Base-by-base conservation (phyloP, 2,113 vertebrate genomes). In the Zapornia atra region DNA sequence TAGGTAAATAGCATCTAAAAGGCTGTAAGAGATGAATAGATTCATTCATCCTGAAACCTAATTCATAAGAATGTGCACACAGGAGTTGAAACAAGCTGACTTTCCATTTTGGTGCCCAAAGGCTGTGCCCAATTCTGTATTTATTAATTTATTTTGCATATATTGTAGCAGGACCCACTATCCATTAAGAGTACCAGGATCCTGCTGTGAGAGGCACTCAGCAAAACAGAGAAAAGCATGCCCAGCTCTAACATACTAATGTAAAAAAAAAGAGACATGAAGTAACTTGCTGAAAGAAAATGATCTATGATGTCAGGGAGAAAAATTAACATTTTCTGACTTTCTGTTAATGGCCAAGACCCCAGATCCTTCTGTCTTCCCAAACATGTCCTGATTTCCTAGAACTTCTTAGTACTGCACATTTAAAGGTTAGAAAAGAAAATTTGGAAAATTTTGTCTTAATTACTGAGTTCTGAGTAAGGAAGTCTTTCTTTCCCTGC, bases 41-140 rank as follows among this genome's bases (percentile, higher is more conserved):
- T 78, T 92, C 8, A 82, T 93, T 89, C 77, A 93, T 65, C 68
- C 24, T 80, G 65, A 95, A 92, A 82, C 15, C 18, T 78, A 66
- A 88, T 76, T 87, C 91, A 69, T 36, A 81, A 81, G 60, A 92
- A 63, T 21, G 40, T 53, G 31, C 50, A 73, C 10, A 14, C 5
- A 69, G 42, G 29, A 95, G 59, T 79, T 46, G 66, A 94, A 61
- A 88, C 48, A 84, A 68, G 46, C 28, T 46, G 57, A 66, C 42
- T 82, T 76, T 61, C 63, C 56, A 69, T 21, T 60, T 92, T 46
- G 42, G 51, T 71, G 59, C 24, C 51, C 29, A 69, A 86, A 86
- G 53, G 28, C 51, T 84, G 33, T 21, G 46, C 4, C 44, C 63
- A 15, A 81, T 63, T 78, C 63, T 83, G 51, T 38, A 44, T 71